phyloP scores from a whole-genome alignment of 2,888 invertebrate genomes.

The Chymomyza fuscimana region DNA sequence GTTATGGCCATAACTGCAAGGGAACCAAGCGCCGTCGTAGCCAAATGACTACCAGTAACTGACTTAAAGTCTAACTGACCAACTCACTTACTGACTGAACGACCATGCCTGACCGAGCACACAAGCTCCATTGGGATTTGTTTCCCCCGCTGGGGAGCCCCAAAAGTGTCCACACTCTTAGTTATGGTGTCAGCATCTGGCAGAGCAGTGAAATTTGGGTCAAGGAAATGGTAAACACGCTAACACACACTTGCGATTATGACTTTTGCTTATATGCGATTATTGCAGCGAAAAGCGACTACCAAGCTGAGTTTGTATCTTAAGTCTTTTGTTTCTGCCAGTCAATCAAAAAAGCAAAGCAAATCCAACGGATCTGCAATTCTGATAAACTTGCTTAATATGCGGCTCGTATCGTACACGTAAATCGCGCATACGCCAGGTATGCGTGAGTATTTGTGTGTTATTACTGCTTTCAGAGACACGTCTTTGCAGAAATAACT shows the following conservation, averaged over 20 bases:
- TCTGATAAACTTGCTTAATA: constrained; percentile 42
- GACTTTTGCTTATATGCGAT: neutral
- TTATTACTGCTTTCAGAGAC: constrained; percentile 12
- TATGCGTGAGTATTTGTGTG: constrained; percentile 3
- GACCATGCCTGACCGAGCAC: constrained; percentile 25
- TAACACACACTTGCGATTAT: neutral
- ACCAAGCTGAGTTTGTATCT: constrained; percentile 11
- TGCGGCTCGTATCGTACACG: constrained; percentile 33
- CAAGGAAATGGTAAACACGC: constrained; percentile 67
- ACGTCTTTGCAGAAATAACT: constrained; percentile 36
- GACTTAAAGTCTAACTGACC: no score
- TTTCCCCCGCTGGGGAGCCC: neutral
- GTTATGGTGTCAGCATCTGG: constrained; percentile 19
- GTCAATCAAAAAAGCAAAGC: neutral
- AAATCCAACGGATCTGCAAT: constrained; percentile 15
- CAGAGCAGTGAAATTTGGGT: constrained; percentile 70
- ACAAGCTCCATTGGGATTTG: constrained; percentile 14
- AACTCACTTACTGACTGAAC: no score
- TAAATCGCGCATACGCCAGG: constrained; percentile 41
- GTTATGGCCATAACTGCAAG: constrained; percentile 4
- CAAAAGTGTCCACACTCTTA: constrained; percentile 25
- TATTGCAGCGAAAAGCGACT: constrained; percentile 4
- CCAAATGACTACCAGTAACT: no score
- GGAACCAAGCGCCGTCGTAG: constrained; percentile 10
- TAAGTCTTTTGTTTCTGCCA: constrained; percentile 9